phyloP scores from a whole-genome alignment of 2,888 invertebrate genomes.

The Cephus spinipes region DNA sequence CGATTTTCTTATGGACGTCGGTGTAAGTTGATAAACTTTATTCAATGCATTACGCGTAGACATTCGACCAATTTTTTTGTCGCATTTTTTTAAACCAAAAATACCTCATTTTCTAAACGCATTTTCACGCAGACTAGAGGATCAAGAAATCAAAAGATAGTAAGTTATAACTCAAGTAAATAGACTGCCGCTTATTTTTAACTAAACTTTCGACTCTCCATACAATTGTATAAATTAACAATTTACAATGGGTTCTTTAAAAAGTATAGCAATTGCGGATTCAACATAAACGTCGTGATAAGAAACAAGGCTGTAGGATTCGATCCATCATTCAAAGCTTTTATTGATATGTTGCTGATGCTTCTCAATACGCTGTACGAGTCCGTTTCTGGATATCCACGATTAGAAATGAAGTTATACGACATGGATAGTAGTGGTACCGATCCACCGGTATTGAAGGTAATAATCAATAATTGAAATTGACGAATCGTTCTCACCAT shows the following conservation, averaged over 20 bases:
- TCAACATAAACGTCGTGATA: conserved; percentile 73
- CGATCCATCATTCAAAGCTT: conserved; percentile 81
- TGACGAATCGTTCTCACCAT: not conserved
- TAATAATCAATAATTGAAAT: conserved; percentile 7
- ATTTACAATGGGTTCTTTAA: conserved; percentile 32
- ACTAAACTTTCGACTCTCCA: not conserved
- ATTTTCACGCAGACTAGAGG: conserved; percentile 35
- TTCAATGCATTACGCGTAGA: not conserved
- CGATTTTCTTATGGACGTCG: conserved; percentile 80
- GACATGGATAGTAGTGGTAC: conserved; percentile 65
- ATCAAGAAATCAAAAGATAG: conserved; percentile 30
- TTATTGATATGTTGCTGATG: conserved; percentile 77
- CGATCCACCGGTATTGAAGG: conserved; percentile 60
- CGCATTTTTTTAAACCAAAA: not conserved
- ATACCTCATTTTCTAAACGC: not conserved
- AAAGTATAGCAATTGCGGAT: conserved; percentile 78
- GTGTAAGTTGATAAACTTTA: conserved; percentile 69
- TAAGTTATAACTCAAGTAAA: conserved; percentile 25
- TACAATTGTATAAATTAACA: not conserved
- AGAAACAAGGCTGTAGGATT: conserved; percentile 75
- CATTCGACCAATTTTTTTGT: not conserved
- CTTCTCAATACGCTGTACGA: conserved; percentile 82
- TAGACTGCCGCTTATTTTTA: not conserved
- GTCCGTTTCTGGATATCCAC: conserved; percentile 78
- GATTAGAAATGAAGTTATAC: conserved; percentile 83